Conservation (phyloP, 1,140 invertebrate species). For the Bombus sylvicola region DNA sequence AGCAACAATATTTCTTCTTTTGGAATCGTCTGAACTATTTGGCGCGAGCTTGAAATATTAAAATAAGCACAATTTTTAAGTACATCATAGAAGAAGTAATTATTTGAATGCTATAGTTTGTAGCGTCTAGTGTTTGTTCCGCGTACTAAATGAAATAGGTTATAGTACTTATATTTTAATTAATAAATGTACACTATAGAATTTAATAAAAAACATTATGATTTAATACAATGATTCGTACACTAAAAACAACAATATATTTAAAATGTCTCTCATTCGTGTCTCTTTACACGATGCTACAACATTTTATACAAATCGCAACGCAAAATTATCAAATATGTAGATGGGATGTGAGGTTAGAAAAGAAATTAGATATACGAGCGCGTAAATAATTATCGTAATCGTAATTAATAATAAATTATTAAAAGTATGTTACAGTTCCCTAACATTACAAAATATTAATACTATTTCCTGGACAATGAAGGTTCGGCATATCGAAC, state of each 20-base stretch:
- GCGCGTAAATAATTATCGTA: constrained; percentile 11
- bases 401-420: constrained; percentile 45
- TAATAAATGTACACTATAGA: not conserved
- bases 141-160: not conserved
- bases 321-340: not conserved
- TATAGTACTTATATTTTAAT: not conserved
- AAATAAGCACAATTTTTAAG: not conserved
- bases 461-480: constrained; percentile 57
- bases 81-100: not conserved
- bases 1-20: constrained; percentile 59
- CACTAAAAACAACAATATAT: constrained; percentile 16
- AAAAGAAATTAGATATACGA: constrained; percentile 3
- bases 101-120: not conserved
- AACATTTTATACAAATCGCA: not conserved
- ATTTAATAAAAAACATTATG: constrained; percentile 22
- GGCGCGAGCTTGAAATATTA: not conserved
- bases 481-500: constrained; percentile 23
- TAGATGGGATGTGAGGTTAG: not conserved
- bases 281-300: constrained; percentile 1
- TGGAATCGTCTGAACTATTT: not conserved
- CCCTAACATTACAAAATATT: constrained; percentile 39
- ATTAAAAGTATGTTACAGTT: constrained; percentile 26
- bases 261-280: constrained; percentile 27
- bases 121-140: not conserved
- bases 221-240: constrained; percentile 40